Base-by-base conservation (phyloP, 2,113 vertebrate genomes). In the Colaptes auratus region DNA sequence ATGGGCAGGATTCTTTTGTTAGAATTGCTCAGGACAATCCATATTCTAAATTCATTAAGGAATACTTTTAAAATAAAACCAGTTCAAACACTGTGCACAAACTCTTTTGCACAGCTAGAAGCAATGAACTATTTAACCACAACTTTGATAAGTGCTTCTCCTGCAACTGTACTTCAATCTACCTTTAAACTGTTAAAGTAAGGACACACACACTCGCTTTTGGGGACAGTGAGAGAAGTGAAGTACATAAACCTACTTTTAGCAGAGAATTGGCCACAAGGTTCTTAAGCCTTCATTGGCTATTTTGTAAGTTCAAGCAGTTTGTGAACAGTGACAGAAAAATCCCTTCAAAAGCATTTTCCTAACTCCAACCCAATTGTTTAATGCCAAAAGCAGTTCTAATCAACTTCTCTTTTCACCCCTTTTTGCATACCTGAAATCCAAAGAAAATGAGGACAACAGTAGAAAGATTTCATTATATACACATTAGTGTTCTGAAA, bases 401-500 rank as follows among this genome's bases (percentile, higher is more conserved):
- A 85, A 93, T 89, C 91, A 89, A 80, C 74, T 73, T 82, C 19
- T 28, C 46, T 73, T 93, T 92, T 76, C 52, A 55, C 53, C 52
- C 27, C 6, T 18, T 87, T 86, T 78, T 89, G 82, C 84, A 86
- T 88, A 94, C 91, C 95, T 96, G 87, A 94, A 93, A 55, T 66
- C 78, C 64, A 76, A 91, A 94, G 89, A 91, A 92, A 94, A 89
- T 77, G 35, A 82, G 64, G 88, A 84, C 77, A 92, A 89, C 67
- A 77, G 78, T 82, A 76, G 71, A 95, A 94, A 93, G 67, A 92
- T 85, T 92, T 91, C n/a, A 94, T 95, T 94, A 96, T 89, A 71
- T 85, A 95, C 64, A 74, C 92, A 87, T 94, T 93, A 87, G 75
- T 80, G 78, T 78, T 93, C 75, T 77, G 72, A 93, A 96, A 79